Percentiles rank a stretch among this genome's conserved stretches.
Conservation (phyloP, 1,140 invertebrate species). For the Muscidifurax raptorellus region DNA sequence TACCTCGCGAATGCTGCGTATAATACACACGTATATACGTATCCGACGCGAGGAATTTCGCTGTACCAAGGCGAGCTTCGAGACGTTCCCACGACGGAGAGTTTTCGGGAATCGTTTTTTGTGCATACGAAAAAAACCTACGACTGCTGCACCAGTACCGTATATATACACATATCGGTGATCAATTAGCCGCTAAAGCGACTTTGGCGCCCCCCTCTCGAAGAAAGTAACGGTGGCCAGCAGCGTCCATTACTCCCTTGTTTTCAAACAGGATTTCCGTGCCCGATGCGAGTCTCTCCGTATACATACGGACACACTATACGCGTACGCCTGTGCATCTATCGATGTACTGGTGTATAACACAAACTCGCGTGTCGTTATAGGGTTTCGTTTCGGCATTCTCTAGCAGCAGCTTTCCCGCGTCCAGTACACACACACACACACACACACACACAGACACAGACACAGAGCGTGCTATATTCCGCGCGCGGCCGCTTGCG, state of each 20-base stretch:
- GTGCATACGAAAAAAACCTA: not conserved
- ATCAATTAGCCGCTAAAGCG: constrained; percentile 24
- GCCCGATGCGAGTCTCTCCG: not conserved
- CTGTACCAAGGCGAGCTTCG: not conserved
- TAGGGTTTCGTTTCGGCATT: constrained; percentile 49
- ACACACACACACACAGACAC: too few relatives aligned
- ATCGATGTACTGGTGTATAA: not conserved
- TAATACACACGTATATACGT: too few relatives aligned
- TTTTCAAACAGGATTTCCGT: constrained; percentile 46
- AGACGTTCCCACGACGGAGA: constrained; percentile 14
- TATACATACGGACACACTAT: not conserved
- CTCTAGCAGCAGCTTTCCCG: not conserved
- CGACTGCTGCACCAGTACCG: not conserved
- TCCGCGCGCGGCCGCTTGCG: not conserved
- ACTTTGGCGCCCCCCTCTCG: not conserved
- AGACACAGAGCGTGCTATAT: too few relatives aligned
- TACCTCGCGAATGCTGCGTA: not conserved
- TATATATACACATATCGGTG: not conserved
- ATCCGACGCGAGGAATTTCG: constrained; percentile 34
- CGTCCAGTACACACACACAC: too few relatives aligned
- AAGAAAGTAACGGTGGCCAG: constrained; percentile 28
- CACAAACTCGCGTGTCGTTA: not conserved
- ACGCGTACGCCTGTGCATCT: not conserved
- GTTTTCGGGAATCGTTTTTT: not conserved
- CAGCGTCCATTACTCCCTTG: constrained; percentile 29